phyloP scores from a whole-genome alignment of 2,797 vertebrate genomes.

The Ataeniobius toweri region DNA sequence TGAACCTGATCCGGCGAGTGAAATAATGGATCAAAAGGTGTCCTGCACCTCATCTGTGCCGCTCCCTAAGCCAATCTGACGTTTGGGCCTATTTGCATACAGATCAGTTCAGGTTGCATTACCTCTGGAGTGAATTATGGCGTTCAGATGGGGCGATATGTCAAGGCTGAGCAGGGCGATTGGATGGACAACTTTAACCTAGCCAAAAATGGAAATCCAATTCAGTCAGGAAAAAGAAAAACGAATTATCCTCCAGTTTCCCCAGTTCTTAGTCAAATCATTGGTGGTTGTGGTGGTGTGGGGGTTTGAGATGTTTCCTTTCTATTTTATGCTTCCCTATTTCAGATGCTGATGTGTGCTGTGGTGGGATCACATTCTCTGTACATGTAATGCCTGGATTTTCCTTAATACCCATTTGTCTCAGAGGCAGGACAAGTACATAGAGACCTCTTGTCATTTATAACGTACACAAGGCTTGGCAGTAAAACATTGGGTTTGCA shows the following conservation, averaged over 20 bases:
- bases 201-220: slow-evolving; percentile 76
- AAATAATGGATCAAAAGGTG: slow-evolving; percentile 84
- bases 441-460: slow-evolving; percentile 61
- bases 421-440: slow-evolving; percentile 62
- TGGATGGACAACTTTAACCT: slow-evolving; percentile 75
- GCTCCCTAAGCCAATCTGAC: slow-evolving; percentile 76
- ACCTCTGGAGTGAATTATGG: slow-evolving; percentile 74
- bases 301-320: slow-evolving; percentile 67
- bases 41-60: slow-evolving; percentile 66
- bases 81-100: slow-evolving; percentile 74
- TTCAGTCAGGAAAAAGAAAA: slow-evolving; percentile 70
- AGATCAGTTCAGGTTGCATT: slow-evolving; percentile 77
- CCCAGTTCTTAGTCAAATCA: slow-evolving; percentile 54
- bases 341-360: slow-evolving; percentile 60
- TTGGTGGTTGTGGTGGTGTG: slow-evolving; percentile 4
- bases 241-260: slow-evolving; percentile 62
- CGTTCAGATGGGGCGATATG: slow-evolving; percentile 73
- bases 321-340: slow-evolving; percentile 59
- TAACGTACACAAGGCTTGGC: slow-evolving; percentile 60
- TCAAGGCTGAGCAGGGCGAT: slow-evolving; percentile 65
- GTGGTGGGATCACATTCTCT: slow-evolving; percentile 38
- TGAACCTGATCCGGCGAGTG: slow-evolving; percentile 73
- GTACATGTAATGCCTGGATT: slow-evolving; percentile 37
- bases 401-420: slow-evolving; percentile 67
- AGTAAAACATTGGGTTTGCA: slow-evolving; percentile 62